Conservation (phyloP, 2,797 vertebrate species). For the Etheostoma nigrum region DNA sequence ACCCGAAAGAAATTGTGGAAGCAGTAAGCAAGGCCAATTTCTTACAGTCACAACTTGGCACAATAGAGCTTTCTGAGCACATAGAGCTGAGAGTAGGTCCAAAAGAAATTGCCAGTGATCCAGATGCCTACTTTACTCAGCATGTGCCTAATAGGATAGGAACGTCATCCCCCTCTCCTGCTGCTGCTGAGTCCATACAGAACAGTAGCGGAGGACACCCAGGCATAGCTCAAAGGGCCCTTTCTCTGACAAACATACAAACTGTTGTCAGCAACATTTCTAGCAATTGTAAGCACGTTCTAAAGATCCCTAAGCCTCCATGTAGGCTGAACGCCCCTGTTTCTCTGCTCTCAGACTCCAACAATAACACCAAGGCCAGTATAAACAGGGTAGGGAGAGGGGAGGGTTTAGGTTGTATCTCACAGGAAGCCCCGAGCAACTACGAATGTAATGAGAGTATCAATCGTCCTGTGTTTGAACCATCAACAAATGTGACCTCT, state of each 20-base stretch:
- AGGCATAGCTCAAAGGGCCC: slow-evolving; percentile 10
- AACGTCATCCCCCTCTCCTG: slow-evolving; percentile 12
- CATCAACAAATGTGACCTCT: slow-evolving; percentile 20
- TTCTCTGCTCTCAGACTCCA: slow-evolving; percentile 63
- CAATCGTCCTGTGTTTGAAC: slow-evolving; percentile 23
- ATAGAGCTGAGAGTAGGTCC: slow-evolving; percentile 8
- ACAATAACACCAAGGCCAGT: slow-evolving; percentile 68
- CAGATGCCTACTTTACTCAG: slow-evolving; percentile 22
- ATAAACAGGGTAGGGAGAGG: slow-evolving; percentile 4
- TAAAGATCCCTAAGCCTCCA: slow-evolving; percentile 15
- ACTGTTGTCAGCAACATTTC: slow-evolving; percentile 19
- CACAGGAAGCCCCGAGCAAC: slow-evolving; percentile 24
- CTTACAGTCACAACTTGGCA: slow-evolving; percentile 33
- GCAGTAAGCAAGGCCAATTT: slow-evolving; percentile 16
- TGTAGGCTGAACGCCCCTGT: slow-evolving; percentile 20
- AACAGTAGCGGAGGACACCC: slow-evolving; percentile 15
- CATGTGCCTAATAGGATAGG: slow-evolving; percentile 25
- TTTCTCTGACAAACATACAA: slow-evolving; percentile 34
- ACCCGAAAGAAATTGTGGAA: slow-evolving; percentile 37
- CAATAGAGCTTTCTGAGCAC: slow-evolving; percentile 27
- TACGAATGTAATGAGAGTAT: slow-evolving; percentile 33
- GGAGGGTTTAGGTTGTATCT: slow-evolving; percentile 12
- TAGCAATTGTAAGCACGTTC: slow-evolving; percentile 33
- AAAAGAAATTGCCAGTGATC: slow-evolving; percentile 21
- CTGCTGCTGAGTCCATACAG: slow-evolving; percentile 20